phyloP scores from a whole-genome alignment of 2,113 vertebrate species.

The Tor tambroides region DNA sequence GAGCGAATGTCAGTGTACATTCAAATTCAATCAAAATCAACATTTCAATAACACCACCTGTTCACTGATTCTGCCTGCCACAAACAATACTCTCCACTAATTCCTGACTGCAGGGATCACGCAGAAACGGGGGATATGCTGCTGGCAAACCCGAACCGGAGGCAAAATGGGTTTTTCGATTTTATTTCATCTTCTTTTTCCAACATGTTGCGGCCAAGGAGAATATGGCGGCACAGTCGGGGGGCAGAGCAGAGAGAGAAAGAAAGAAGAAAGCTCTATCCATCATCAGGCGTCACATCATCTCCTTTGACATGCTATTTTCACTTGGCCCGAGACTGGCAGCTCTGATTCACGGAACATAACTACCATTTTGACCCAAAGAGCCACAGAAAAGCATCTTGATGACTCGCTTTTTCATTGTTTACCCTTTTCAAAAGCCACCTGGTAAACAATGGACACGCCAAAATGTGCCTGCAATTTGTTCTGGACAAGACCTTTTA shows the following conservation, averaged over 20 bases:
- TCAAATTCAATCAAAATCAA: conserved; percentile 69
- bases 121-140: conserved; percentile 41
- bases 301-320: conserved; percentile 72
- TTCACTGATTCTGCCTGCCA: conserved; percentile 45
- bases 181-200: conserved; percentile 67
- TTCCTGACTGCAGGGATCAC: conserved; percentile 59
- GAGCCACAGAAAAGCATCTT: conserved; percentile 49
- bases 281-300: conserved; percentile 70
- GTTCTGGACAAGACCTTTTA: conserved; percentile 41
- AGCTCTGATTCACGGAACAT: conserved; percentile 56
- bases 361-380: conserved; percentile 65
- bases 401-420: conserved; percentile 12
- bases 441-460: conserved; percentile 65
- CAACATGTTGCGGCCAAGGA: conserved; percentile 59
- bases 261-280: conserved; percentile 68
- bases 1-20: conserved; percentile 54
- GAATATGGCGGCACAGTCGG: conserved; percentile 66
- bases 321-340: conserved; percentile 61
- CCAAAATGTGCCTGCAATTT: conserved; percentile 39
- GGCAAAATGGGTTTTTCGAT: conserved; percentile 65
- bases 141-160: conserved; percentile 66
- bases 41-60: conserved; percentile 66
- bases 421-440: conserved; percentile 63
- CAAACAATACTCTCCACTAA: conserved; percentile 65
- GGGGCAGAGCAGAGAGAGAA: conserved; percentile 63